Evolutionary conservation across 1,140 invertebrate species (phyloP).

Genomic region (Portunus trituberculatus): DNA sequence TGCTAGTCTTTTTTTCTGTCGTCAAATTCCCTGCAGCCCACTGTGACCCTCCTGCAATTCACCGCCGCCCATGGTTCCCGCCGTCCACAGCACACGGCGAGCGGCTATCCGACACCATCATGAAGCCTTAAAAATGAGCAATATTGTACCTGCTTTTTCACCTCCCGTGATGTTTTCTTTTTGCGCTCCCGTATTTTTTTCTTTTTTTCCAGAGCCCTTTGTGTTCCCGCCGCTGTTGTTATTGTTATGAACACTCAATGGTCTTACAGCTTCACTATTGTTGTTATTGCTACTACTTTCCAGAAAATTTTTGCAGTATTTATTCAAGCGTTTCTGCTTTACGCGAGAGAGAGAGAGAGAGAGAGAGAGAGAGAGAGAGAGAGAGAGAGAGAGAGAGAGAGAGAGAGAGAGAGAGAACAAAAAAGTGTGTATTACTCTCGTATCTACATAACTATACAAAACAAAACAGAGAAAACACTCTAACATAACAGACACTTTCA

Average conservation of each 20-base stretch:
- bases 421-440: not conserved
- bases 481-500: not conserved
- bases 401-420: not conserved
- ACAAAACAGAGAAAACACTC: not conserved
- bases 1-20: not conserved
- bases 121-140: constrained; percentile 7
- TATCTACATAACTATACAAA: not conserved
- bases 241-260: not conserved
- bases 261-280: not conserved
- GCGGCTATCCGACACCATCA: not conserved
- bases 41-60: not conserved
- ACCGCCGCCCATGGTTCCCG: not conserved
- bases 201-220: not conserved
- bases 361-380: not conserved
- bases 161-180: not conserved
- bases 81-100: not conserved
- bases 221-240: not conserved
- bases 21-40: not conserved
- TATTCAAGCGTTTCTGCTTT: not conserved
- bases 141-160: constrained; percentile 13
- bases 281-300: not conserved
- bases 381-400: not conserved
- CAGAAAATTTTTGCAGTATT: not conserved
- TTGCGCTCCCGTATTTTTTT: not conserved
- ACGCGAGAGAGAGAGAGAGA: not conserved